Conservation (phyloP, 1,140 invertebrate genomes). For the Drosophila malerkotliana region DNA sequence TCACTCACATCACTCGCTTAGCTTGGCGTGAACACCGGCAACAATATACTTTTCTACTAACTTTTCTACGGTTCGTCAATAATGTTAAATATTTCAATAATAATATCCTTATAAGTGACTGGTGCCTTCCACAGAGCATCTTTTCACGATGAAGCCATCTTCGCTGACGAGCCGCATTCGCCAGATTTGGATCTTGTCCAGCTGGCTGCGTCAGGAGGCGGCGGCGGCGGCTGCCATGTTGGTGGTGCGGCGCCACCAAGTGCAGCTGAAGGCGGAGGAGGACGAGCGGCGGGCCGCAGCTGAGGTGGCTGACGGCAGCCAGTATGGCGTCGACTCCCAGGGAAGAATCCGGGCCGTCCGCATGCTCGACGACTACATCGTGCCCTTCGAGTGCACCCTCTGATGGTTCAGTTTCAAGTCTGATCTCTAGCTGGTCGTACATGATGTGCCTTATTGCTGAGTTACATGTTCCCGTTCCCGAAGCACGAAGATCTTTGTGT, state of each 20-base stretch:
- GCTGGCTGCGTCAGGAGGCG: conserved; percentile 64
- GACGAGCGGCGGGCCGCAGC: conserved; percentile 7
- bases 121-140: conserved; percentile 3
- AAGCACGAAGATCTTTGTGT: background rate
- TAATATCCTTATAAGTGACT: too few species aligned
- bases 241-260: conserved; percentile 41
- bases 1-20: conserved; percentile 12
- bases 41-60: conserved; percentile 28
- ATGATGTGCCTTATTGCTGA: background rate
- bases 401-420: conserved; percentile 3
- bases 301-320: conserved; percentile 8
- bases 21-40: background rate
- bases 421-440: background rate
- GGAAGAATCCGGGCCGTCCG: conserved; percentile 56
- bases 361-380: conserved; percentile 60
- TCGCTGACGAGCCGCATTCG: conserved; percentile 52
- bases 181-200: conserved; percentile 60
- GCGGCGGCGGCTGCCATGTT: conserved; percentile 58
- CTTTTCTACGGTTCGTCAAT: conserved; percentile 28
- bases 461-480: conserved; percentile 4
- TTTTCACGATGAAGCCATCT: conserved; percentile 54
- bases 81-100: background rate
- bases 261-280: conserved; percentile 7
- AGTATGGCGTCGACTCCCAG: conserved; percentile 49
- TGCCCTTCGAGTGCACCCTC: conserved; percentile 57